These are phyloP conservation scores for Oenanthe melanoleuca DNA, from an alignment of 2,113 vertebrate species.

Conservation along the genomic window DNA sequence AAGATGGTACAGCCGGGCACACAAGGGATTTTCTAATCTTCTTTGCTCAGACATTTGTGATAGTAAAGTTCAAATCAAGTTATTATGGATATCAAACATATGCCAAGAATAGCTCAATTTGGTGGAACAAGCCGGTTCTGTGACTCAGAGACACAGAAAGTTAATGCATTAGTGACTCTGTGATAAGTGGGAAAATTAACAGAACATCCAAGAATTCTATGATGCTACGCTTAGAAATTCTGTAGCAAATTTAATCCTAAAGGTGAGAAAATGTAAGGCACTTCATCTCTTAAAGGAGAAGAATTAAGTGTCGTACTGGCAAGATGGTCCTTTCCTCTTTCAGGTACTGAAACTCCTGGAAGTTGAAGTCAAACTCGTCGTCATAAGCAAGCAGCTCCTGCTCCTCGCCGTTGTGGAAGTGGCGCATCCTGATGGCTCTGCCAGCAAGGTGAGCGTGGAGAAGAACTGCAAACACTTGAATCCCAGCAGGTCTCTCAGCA, in stretches of 20 bases:
- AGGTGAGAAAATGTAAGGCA: neutral
- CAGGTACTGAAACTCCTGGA: conserved; percentile 88
- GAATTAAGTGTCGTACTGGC: conserved; percentile 71
- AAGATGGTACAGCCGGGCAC: neutral
- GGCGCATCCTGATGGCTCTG: conserved; percentile 81
- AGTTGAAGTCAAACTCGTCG: conserved; percentile 88
- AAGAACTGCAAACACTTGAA: conserved; percentile 84
- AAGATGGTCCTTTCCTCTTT: conserved; percentile 82
- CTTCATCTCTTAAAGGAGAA: neutral
- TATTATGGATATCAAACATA: neutral
- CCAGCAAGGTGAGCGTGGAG: conserved; percentile 88
- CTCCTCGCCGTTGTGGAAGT: conserved; percentile 81
- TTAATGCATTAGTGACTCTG: neutral
- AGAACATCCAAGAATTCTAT: neutral
- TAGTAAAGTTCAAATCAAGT: neutral
- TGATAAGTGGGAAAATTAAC: accelerated
- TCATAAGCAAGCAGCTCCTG: conserved; percentile 82
- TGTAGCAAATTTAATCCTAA: neutral
- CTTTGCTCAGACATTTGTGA: neutral
- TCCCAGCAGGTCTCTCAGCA: conserved; percentile 81
- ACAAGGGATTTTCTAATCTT: neutral
- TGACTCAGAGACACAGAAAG: too few relatives aligned
- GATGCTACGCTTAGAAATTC: neutral
- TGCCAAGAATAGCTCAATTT: neutral
- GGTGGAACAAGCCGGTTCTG: neutral